Percentiles rank a stretch among this genome's conserved stretches.
Evolutionary conservation across 23 tunicate species (phyloP).

Genomic region (Halocynthia roretzi): DNA sequence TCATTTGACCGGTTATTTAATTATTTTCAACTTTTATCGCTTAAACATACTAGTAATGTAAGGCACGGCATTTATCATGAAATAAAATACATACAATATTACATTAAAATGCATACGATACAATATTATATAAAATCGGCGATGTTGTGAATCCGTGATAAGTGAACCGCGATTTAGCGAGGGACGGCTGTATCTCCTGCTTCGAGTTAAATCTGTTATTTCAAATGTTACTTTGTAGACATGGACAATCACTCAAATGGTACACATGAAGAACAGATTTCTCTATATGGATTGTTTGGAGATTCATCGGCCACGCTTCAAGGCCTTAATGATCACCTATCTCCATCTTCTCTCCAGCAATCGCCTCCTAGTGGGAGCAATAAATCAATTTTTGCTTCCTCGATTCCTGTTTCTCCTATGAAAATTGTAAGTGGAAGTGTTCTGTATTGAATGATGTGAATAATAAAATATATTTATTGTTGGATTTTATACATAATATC

Average conservation of each 20-base stretch:
- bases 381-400: background rate
- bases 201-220: background rate
- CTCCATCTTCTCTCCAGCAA: slow-evolving; percentile 27
- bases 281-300: slow-evolving; percentile 85
- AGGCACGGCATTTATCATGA: too few species aligned
- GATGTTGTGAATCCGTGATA: too few species aligned
- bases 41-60: too few species aligned
- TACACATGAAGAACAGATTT: slow-evolving; percentile 27
- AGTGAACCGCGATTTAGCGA: background rate
- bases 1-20: too few species aligned
- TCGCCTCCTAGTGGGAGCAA: slow-evolving; percentile 42
- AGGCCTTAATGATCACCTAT: slow-evolving; percentile 44
- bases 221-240: background rate
- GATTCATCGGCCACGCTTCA: slow-evolving; percentile 29
- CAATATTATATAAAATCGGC: too few species aligned
- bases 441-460: background rate
- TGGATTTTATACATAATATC: too few species aligned
- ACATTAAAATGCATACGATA: too few species aligned
- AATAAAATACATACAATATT: too few species aligned
- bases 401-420: slow-evolving; percentile 4
- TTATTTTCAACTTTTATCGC: too few species aligned
- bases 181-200: background rate
- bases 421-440: background rate
- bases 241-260: background rate
- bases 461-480: background rate